These are phyloP conservation scores for Diogma glabrata DNA, from an alignment of 2,888 invertebrate species.

Conservation along the genomic window DNA sequence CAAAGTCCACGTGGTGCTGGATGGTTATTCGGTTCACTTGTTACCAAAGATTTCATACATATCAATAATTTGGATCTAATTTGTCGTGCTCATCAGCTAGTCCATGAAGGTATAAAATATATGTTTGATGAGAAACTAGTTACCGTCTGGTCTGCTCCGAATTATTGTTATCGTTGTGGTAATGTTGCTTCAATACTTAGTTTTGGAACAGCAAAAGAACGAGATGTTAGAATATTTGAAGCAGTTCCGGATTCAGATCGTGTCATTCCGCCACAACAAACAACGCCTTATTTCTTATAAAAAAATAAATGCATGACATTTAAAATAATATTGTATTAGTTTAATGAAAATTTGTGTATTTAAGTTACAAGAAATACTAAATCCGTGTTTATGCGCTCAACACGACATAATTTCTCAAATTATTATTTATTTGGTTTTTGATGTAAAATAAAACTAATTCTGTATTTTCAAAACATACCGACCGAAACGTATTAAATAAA, in stretches of 20 bases:
- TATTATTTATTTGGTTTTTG: no score
- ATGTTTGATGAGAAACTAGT: slow-evolving; percentile 96
- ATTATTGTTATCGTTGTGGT: slow-evolving; percentile 98
- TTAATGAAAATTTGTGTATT: no score
- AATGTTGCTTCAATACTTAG: slow-evolving; percentile 95
- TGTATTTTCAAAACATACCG: no score
- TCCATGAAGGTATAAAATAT: slow-evolving; percentile 97
- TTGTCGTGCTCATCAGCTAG: slow-evolving; percentile 97
- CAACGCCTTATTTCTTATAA: slow-evolving; percentile 95
- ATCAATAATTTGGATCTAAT: slow-evolving; percentile 87
- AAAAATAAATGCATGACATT: no score
- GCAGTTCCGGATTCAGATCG: slow-evolving; percentile 93
- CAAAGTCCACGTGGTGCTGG: slow-evolving; percentile 95
- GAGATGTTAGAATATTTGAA: slow-evolving; percentile 76
- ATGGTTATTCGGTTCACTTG: slow-evolving; percentile 91
- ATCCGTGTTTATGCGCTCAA: no score
- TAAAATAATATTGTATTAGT: no score
- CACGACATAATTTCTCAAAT: no score
- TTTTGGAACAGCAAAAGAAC: slow-evolving; percentile 67
- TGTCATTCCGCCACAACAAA: slow-evolving; percentile 82
- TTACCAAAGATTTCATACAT: slow-evolving; percentile 88
- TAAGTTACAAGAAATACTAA: no score
- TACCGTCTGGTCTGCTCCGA: slow-evolving; percentile 99
- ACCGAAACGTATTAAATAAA: no score
- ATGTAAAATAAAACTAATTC: no score